Evolutionary conservation across 2,888 invertebrate genomes (phyloP).

Genomic region (Aleiodes testaceus): DNA sequence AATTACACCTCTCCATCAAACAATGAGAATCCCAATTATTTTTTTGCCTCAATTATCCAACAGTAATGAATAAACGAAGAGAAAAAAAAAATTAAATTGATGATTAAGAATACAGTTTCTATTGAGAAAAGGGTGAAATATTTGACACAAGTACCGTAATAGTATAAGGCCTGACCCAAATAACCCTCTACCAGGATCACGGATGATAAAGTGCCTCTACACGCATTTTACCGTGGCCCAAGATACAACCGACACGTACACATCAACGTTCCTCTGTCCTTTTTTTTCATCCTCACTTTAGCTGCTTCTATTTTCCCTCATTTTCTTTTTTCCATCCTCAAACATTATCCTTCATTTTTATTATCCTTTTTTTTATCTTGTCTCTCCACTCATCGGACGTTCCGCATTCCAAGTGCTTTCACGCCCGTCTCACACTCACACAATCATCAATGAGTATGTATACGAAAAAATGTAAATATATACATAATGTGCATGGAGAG

Average conservation of each 20-base stretch:
- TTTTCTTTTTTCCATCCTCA: conserved; percentile 45
- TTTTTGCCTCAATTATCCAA: background rate
- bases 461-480: background rate
- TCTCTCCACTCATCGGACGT: conserved; percentile 39
- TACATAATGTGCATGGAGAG: background rate
- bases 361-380: conserved; percentile 27
- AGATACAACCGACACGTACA: conserved; percentile 8
- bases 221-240: conserved; percentile 25
- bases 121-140: conserved; percentile 40
- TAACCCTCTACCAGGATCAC: conserved; percentile 41
- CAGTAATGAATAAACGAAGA: background rate
- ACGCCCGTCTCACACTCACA: conserved; percentile 34
- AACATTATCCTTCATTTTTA: conserved; percentile 37
- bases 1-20: background rate
- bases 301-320: conserved; percentile 21
- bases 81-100: conserved; percentile 1
- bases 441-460: background rate
- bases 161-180: conserved; percentile 42
- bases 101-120: conserved; percentile 19
- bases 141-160: conserved; percentile 47
- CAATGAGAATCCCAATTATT: background rate
- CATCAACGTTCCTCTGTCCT: conserved; percentile 34
- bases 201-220: conserved; percentile 42
- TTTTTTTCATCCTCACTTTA: conserved; percentile 40
- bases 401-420: conserved; percentile 47